Percentiles rank a stretch among this genome's conserved stretches.
phyloP scores from a whole-genome alignment of 2,888 invertebrate genomes.

The Nipponacmea schrenckii region DNA sequence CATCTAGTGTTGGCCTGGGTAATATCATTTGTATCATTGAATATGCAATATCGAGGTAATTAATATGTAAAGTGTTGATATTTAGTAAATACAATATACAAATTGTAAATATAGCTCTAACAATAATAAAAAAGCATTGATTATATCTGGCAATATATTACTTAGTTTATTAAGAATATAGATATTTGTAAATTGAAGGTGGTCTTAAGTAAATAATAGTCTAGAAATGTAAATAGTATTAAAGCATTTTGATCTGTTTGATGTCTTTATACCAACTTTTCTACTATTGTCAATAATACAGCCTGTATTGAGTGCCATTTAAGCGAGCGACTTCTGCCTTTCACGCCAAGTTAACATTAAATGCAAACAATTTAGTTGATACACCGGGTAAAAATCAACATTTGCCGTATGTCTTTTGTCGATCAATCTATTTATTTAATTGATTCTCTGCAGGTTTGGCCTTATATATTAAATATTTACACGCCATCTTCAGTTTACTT shows the following conservation, averaged over 20 bases:
- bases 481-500: too few species aligned
- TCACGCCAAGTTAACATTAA: conserved; percentile 3
- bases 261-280: background rate
- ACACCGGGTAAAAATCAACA: background rate
- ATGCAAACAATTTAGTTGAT: background rate
- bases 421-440: background rate
- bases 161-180: too few species aligned
- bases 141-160: too few species aligned
- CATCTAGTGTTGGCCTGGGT: too few species aligned
- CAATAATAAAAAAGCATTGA: too few species aligned
- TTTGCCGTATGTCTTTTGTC: background rate
- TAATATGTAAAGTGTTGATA: too few species aligned
- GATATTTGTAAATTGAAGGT: too few species aligned
- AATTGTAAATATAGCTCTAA: too few species aligned
- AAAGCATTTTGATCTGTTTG: background rate
- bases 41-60: too few species aligned
- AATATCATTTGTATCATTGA: too few species aligned
- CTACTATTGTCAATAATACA: background rate
- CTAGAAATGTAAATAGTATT: background rate
- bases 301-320: background rate
- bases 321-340: conserved; percentile 2
- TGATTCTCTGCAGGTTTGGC: background rate
- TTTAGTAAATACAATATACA: too few species aligned
- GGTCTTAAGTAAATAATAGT: too few species aligned
- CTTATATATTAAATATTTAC: background rate